Conservation (phyloP, 1,140 invertebrate genomes). For the Triops cancriformis region DNA sequence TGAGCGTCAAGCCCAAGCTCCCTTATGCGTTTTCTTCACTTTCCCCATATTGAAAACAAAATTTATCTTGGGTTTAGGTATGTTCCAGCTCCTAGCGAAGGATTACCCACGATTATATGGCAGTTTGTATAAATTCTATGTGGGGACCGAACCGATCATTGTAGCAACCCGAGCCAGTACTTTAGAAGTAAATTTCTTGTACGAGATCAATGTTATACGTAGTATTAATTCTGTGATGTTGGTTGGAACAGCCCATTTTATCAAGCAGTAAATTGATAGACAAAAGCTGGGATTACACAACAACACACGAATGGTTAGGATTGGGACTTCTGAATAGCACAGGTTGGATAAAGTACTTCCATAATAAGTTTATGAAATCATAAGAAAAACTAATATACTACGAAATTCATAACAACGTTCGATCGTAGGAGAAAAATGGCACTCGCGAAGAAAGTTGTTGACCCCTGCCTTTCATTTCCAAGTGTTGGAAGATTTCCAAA, state of each 20-base stretch:
- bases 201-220: too few relatives aligned
- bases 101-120: neutral
- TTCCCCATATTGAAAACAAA: neutral
- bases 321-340: constrained; percentile 41
- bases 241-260: constrained; percentile 39
- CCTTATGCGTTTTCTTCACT: neutral
- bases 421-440: constrained; percentile 44
- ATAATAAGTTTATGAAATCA: too few relatives aligned
- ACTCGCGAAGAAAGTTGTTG: constrained; percentile 45
- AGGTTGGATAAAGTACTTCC: constrained; percentile 49
- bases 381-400: constrained; percentile 8
- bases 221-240: too few relatives aligned
- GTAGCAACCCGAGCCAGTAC: neutral
- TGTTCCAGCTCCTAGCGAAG: neutral
- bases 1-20: neutral
- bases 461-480: constrained; percentile 58
- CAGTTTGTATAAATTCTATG: neutral
- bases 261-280: constrained; percentile 44
- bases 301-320: constrained; percentile 46
- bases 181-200: neutral
- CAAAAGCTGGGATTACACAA: constrained; percentile 46
- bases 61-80: neutral
- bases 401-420: constrained; percentile 30
- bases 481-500: constrained; percentile 52
- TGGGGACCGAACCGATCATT: neutral